phyloP scores from a whole-genome alignment of 2,113 vertebrate genomes.

The Asarcornis scutulata region DNA sequence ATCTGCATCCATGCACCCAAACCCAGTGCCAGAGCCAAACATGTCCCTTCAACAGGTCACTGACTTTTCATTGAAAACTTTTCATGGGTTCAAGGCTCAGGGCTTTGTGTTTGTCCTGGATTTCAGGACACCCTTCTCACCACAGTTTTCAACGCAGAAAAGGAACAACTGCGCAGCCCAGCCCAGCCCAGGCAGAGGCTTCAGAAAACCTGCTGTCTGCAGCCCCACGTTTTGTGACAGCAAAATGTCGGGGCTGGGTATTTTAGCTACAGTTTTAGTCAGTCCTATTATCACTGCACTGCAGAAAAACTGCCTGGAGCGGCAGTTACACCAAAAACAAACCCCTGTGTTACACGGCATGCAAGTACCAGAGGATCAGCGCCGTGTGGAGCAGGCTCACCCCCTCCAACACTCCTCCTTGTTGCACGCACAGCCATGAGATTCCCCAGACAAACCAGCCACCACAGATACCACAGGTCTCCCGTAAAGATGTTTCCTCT shows the following conservation, averaged over 20 bases:
- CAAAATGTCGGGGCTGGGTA: neutral
- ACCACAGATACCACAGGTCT: too few species aligned
- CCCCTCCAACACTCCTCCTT: neutral
- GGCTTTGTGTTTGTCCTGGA: neutral
- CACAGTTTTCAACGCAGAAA: neutral
- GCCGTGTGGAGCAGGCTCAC: neutral
- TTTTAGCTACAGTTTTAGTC: conserved; percentile 52
- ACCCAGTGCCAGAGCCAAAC: neutral
- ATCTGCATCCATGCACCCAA: neutral
- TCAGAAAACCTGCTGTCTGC: neutral
- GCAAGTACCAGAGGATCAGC: accelerated
- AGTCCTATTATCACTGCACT: conserved; percentile 48
- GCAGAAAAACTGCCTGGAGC: conserved; percentile 27
- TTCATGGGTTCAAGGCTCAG: neutral
- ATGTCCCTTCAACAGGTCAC: accelerated
- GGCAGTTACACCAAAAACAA: conserved; percentile 27
- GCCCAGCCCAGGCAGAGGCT: neutral
- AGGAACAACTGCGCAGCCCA: accelerated
- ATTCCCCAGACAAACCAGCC: neutral
- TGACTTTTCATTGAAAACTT: neutral
- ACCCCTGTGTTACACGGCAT: neutral
- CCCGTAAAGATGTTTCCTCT: neutral
- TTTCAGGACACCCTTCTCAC: neutral
- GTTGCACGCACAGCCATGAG: neutral
- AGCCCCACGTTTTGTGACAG: neutral